These are phyloP conservation scores for Pampus argenteus DNA, from an alignment of 2,797 vertebrate genomes.

Conservation along the genomic window DNA sequence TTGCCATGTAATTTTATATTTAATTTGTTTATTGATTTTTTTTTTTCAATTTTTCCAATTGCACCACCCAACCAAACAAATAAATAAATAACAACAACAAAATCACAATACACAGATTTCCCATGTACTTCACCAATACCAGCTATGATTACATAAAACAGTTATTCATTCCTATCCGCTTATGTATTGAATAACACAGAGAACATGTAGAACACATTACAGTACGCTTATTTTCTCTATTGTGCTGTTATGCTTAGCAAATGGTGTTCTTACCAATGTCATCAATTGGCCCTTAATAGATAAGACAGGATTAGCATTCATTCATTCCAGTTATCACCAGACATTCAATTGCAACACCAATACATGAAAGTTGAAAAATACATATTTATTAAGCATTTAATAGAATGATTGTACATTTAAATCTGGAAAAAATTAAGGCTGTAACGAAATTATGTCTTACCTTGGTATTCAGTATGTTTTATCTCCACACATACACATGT, in stretches of 20 bases:
- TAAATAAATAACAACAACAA: no score
- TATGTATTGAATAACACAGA: conserved; percentile 20
- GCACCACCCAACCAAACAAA: no score
- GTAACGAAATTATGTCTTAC: neutral
- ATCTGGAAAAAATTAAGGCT: neutral
- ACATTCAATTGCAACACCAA: neutral
- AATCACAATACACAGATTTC: no score
- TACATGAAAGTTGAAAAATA: neutral
- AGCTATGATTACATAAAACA: conserved; percentile 29
- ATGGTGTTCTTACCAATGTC: neutral
- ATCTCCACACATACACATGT: neutral
- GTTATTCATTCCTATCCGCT: conserved; percentile 10
- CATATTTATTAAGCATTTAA: neutral
- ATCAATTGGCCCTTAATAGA: neutral
- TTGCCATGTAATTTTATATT: no score
- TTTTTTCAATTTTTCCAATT: no score
- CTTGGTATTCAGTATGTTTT: neutral
- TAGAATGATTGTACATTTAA: neutral
- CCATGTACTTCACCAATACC: conserved; percentile 23
- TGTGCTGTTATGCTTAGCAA: neutral
- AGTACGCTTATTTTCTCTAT: neutral
- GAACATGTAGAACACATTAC: neutral
- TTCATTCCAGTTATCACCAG: no score
- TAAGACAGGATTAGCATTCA: no score
- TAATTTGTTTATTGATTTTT: no score